Evolutionary conservation across 1,140 invertebrate species (phyloP).

Genomic region (Bombus fervidus): DNA sequence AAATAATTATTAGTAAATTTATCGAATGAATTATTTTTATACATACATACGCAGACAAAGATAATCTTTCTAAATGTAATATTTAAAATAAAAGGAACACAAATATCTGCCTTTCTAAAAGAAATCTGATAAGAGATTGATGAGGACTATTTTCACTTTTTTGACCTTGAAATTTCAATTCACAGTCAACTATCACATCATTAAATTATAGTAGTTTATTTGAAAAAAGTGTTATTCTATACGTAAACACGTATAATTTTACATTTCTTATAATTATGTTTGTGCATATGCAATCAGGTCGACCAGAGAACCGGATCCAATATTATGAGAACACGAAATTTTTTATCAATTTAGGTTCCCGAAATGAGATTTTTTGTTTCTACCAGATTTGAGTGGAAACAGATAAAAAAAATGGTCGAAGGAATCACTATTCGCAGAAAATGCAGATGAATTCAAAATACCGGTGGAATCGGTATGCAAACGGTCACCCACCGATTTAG

Average conservation of each 20-base stretch:
- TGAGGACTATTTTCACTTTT: background rate
- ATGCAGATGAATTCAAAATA: background rate
- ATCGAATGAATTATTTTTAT: background rate
- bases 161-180: background rate
- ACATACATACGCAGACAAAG: background rate
- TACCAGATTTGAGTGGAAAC: background rate
- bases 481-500: background rate
- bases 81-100: background rate
- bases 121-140: background rate
- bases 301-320: background rate
- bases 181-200: background rate
- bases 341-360: background rate
- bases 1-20: background rate
- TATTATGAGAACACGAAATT: background rate
- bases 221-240: background rate
- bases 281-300: background rate
- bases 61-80: background rate
- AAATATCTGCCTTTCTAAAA: background rate
- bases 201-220: background rate
- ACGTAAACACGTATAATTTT: background rate
- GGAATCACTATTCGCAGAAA: background rate
- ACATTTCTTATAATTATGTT: background rate
- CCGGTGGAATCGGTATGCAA: slow-evolving; percentile 12
- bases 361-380: background rate
- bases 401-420: background rate